Conservation (phyloP, 2,113 vertebrate species). For the Charina bottae region DNA sequence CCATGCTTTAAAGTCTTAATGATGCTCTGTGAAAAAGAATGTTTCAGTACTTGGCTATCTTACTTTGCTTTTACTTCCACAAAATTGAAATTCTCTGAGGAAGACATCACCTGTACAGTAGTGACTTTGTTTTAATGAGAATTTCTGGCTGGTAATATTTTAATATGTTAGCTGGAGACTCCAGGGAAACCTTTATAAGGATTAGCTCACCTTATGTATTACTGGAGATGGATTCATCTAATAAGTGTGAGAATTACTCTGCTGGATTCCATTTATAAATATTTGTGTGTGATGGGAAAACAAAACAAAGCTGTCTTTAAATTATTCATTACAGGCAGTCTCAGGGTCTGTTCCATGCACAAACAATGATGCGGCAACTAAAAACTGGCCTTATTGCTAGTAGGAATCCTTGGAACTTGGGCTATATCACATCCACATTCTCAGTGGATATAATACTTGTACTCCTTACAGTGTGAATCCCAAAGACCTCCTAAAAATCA, state of each 20-base stretch:
- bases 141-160: constrained; percentile 17
- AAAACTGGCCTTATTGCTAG: not conserved
- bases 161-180: constrained; percentile 12
- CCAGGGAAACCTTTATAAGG: constrained; percentile 12
- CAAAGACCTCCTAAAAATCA: not conserved
- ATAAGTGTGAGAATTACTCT: constrained; percentile 20
- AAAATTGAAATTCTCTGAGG: constrained; percentile 7
- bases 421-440: not conserved
- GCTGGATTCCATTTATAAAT: constrained; percentile 23
- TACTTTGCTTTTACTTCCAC: not conserved
- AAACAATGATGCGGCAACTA: not conserved
- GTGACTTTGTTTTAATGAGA: constrained; percentile 22
- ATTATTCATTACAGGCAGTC: constrained; percentile 6
- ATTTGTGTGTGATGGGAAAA: constrained; percentile 2
- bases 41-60: not conserved
- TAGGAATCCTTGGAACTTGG: not conserved
- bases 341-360: not conserved
- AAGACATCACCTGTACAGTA: not conserved
- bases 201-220: constrained; percentile 13
- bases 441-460: not conserved
- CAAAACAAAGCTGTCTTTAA: constrained; percentile 9
- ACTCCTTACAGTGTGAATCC: not conserved
- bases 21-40: not conserved
- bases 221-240: constrained; percentile 19
- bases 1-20: not conserved